Percentiles rank a stretch among this genome's conserved stretches.
These are phyloP conservation scores for Melinopterus prodromus DNA, from an alignment of 2,888 invertebrate genomes.

Conservation along the genomic window DNA sequence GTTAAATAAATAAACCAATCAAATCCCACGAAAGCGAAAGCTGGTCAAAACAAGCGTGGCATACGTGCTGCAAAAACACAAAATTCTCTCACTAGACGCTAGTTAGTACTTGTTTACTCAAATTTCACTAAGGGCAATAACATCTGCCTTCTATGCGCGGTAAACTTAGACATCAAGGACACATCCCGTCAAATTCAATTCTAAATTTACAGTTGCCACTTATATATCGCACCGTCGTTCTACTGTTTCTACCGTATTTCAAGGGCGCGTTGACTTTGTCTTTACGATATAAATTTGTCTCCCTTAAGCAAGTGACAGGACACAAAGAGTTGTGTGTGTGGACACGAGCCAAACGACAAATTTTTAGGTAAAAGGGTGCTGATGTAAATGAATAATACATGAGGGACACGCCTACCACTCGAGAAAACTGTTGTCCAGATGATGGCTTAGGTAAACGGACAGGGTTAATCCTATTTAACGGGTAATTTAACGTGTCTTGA, in stretches of 20 bases:
- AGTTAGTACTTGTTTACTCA: background rate
- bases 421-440: background rate
- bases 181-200: background rate
- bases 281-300: background rate
- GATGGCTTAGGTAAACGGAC: background rate
- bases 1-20: background rate
- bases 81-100: background rate
- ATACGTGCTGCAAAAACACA: background rate
- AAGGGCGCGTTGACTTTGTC: background rate
- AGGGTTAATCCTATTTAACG: background rate
- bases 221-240: background rate
- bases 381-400: conserved; percentile 4
- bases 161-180: background rate
- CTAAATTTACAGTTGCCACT: background rate
- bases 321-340: background rate
- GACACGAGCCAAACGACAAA: background rate
- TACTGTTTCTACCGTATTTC: background rate
- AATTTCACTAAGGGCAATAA: conserved; percentile 4
- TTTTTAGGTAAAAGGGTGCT: background rate
- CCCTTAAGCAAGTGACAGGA: background rate
- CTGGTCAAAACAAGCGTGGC: background rate
- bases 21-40: background rate
- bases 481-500: background rate
- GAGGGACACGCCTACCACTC: background rate
- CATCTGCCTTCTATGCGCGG: background rate